Evolutionary conservation across 2,113 vertebrate species (phyloP).

Genomic region (Saccopteryx bilineata): DNA sequence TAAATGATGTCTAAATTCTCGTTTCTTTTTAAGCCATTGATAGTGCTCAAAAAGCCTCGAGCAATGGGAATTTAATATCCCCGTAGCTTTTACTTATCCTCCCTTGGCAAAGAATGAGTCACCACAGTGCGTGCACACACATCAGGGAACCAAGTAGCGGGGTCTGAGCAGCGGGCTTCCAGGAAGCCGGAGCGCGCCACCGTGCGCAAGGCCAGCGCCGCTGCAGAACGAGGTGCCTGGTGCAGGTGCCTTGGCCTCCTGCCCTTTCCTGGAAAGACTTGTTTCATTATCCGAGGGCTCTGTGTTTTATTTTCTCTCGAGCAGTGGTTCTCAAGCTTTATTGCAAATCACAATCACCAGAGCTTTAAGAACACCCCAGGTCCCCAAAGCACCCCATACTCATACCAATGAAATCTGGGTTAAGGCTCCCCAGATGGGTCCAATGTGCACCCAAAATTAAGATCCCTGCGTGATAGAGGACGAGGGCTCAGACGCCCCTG

Average conservation of each 20-base stretch:
- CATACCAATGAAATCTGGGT: neutral
- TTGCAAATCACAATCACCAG: neutral
- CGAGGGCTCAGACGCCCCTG: neutral
- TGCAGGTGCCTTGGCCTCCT: neutral
- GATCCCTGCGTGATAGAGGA: too few species aligned
- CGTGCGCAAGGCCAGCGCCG: neutral
- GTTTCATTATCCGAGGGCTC: neutral
- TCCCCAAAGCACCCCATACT: neutral
- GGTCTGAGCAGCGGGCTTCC: neutral
- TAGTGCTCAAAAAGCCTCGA: constrained; percentile 36
- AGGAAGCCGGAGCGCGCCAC: neutral
- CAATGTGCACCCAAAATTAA: too few species aligned
- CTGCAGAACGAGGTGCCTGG: neutral
- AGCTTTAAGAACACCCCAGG: neutral
- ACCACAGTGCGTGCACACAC: neutral
- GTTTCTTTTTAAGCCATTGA: constrained; percentile 36
- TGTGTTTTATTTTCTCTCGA: constrained; percentile 26
- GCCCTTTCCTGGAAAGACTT: neutral
- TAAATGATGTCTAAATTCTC: neutral
- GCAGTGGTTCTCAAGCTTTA: neutral
- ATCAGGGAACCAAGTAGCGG: neutral
- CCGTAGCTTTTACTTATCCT: constrained; percentile 28
- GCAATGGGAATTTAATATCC: constrained; percentile 49
- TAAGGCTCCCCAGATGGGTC: neutral
- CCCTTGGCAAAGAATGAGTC: constrained; percentile 21